phyloP scores from a whole-genome alignment of 2,113 vertebrate species.

The Nibea albiflora region DNA sequence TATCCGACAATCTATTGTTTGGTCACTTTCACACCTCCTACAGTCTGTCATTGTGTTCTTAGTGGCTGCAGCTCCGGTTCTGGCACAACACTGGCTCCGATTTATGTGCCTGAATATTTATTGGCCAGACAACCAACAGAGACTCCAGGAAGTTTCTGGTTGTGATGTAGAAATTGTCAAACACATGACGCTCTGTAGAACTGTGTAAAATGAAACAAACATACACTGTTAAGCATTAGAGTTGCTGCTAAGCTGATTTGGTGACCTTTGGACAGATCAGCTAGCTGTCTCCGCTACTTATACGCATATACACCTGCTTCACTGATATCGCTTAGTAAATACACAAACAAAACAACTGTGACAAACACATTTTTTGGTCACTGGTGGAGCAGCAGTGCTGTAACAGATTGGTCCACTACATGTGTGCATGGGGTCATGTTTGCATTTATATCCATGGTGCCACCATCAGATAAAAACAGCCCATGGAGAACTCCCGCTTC shows the following conservation, averaged over 20 bases:
- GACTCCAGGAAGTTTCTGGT: neutral
- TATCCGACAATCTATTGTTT: too few species aligned
- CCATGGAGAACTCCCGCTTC: conserved; percentile 10
- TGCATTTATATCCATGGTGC: neutral
- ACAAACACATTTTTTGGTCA: neutral
- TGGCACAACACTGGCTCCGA: too few species aligned
- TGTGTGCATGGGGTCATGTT: neutral
- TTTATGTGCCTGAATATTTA: neutral
- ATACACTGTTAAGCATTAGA: neutral
- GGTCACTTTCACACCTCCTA: too few species aligned
- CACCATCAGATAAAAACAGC: conserved; percentile 23
- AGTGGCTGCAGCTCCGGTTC: too few species aligned
- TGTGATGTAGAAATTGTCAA: neutral
- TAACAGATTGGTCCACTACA: neutral
- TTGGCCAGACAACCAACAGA: neutral
- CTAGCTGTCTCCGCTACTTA: neutral
- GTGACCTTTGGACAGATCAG: too few species aligned
- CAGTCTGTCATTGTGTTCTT: too few species aligned
- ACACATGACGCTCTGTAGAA: neutral
- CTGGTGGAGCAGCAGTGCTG: neutral
- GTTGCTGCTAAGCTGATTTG: neutral
- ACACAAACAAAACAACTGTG: too few species aligned
- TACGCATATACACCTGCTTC: neutral
- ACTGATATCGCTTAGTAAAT: too few species aligned
- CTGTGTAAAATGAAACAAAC: neutral